Evolutionary conservation across 2,797 vertebrate genomes (phyloP).

Genomic region (Xenopus petersii): DNA sequence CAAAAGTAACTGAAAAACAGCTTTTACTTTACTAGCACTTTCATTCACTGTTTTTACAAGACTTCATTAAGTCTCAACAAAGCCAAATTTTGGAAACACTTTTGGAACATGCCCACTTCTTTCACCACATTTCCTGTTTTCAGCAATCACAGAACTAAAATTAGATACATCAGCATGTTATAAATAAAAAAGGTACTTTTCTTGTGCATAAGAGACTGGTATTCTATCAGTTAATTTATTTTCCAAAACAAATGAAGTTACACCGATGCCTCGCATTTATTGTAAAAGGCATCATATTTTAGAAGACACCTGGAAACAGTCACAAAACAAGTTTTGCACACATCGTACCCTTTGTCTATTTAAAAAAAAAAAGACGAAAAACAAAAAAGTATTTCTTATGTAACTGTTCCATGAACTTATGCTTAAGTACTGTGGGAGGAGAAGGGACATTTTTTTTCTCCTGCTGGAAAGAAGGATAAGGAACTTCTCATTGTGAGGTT

Average conservation of each 20-base stretch:
- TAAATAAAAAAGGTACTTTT: slow-evolving; percentile 45
- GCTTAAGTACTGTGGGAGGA: no score
- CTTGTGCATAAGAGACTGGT: slow-evolving; percentile 1
- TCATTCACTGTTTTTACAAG: slow-evolving; percentile 47
- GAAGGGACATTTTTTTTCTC: no score
- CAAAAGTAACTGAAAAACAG: no score
- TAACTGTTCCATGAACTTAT: no score
- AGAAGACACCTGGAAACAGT: slow-evolving; percentile 2
- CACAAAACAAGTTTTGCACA: no score
- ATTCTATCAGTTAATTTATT: slow-evolving; percentile 11
- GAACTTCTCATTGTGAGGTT: no score
- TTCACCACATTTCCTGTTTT: slow-evolving; percentile 79
- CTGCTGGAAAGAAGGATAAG: no score
- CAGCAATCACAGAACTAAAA: slow-evolving; percentile 67
- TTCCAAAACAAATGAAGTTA: slow-evolving; percentile 36
- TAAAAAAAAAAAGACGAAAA: no score
- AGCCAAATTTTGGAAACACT: slow-evolving; percentile 70
- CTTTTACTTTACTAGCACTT: background rate
- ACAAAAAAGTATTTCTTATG: no score
- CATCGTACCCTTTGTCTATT: no score
- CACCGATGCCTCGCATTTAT: slow-evolving; percentile 28
- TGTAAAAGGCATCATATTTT: slow-evolving; percentile 25
- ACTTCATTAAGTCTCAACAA: slow-evolving; percentile 55
- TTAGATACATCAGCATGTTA: slow-evolving; percentile 57
- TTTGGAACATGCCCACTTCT: slow-evolving; percentile 68